A percentile compares a stretch with the other conserved stretches of the same genome.
phyloP scores from a whole-genome alignment of 2,888 invertebrate genomes.

The Digitonthophagus gazella region DNA sequence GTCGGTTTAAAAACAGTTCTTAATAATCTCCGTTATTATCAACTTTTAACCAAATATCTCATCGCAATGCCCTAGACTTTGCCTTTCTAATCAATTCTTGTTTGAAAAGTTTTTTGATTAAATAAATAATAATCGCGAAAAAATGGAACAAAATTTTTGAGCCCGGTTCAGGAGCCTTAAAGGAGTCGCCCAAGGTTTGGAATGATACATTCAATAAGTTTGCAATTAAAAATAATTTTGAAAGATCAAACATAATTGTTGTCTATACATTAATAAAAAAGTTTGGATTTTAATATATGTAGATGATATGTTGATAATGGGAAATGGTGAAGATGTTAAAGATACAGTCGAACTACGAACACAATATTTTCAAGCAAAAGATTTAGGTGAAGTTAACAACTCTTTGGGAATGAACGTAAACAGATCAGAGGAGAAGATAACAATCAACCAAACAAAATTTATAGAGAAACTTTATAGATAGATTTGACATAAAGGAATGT shows the following conservation, averaged over 20 bases:
- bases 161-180: too few species aligned
- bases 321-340: conserved; percentile 3
- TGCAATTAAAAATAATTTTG: neutral
- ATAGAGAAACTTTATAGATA: neutral
- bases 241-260: conserved; percentile 19
- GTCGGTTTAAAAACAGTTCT: too few species aligned
- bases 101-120: too few species aligned
- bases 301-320: neutral
- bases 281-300: neutral
- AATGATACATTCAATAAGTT: neutral
- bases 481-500: neutral
- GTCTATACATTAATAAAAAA: neutral
- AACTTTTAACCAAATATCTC: too few species aligned
- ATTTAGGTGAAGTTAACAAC: neutral
- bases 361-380: conserved; percentile 5
- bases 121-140: too few species aligned
- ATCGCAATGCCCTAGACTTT: too few species aligned
- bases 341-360: neutral
- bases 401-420: neutral
- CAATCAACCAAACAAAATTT: conserved; percentile 2
- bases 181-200: neutral
- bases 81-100: too few species aligned
- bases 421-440: neutral
- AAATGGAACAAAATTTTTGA: too few species aligned
- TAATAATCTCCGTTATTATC: too few species aligned